Evolutionary conservation across 2,113 vertebrate genomes (phyloP).

Genomic region (Numenius arquata): DNA sequence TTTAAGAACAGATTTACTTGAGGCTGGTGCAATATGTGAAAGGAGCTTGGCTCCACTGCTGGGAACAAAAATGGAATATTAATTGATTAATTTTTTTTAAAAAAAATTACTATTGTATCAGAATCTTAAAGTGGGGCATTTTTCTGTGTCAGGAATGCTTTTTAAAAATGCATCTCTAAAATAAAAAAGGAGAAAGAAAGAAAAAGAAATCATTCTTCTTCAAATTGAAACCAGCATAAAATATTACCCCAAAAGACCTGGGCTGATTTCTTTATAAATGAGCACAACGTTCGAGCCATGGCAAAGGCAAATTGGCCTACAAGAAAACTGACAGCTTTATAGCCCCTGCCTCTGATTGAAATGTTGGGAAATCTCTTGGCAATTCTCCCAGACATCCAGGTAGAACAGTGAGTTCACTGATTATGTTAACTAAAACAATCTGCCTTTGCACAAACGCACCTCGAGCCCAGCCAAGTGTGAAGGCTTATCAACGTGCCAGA

Average conservation of each 20-base stretch:
- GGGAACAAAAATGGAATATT: constrained; percentile 11
- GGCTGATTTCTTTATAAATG: constrained; percentile 70
- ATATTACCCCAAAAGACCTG: constrained; percentile 62
- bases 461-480: constrained; percentile 77
- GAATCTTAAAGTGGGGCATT: constrained; percentile 9
- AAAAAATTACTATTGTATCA: neutral
- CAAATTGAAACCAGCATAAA: constrained; percentile 62
- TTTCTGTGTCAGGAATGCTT: neutral
- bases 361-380: constrained; percentile 85
- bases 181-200: neutral
- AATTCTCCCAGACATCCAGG: constrained; percentile 86
- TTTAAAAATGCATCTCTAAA: constrained; percentile 6
- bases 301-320: constrained; percentile 85
- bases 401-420: constrained; percentile 83
- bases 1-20: constrained; percentile 58
- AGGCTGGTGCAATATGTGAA: neutral
- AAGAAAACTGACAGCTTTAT: constrained; percentile 88
- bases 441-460: constrained; percentile 79
- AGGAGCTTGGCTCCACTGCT: neutral
- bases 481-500: constrained; percentile 72
- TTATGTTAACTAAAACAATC: constrained; percentile 87
- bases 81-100: neutral
- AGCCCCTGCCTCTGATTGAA: constrained; percentile 76
- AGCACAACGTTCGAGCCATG: constrained; percentile 73
- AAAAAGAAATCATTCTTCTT: constrained; percentile 14